Evolutionary conservation across 2,113 vertebrate species (phyloP).

Genomic region (Hystrix brachyura): DNA sequence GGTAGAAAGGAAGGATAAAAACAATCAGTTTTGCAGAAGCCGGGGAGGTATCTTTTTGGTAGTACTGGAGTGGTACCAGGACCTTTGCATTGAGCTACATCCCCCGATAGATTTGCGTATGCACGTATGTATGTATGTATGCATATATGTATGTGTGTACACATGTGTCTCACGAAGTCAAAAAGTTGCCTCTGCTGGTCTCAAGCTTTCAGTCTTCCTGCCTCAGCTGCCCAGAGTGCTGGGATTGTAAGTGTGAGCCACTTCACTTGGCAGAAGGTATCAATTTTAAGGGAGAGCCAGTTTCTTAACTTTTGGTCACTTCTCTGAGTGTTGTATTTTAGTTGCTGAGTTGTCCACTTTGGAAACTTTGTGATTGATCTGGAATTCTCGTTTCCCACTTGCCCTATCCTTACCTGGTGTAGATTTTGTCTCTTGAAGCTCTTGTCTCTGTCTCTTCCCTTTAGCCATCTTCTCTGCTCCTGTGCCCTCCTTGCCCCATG

Average conservation of each 20-base stretch:
- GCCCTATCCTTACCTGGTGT: not conserved
- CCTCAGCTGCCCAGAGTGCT: no score
- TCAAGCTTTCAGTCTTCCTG: not conserved
- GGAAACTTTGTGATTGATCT: not conserved
- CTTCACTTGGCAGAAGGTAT: not conserved
- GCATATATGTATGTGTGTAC: not conserved
- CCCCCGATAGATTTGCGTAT: not conserved
- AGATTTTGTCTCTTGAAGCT: not conserved
- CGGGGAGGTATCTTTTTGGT: not conserved
- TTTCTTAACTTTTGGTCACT: not conserved
- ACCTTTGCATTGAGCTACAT: not conserved
- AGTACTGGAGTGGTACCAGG: not conserved
- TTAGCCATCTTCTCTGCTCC: not conserved
- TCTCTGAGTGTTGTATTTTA: not conserved
- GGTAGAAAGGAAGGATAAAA: not conserved
- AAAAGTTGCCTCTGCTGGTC: not conserved
- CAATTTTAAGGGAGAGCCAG: not conserved
- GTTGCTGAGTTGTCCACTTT: not conserved
- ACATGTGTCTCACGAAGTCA: no score
- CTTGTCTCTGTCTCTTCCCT: not conserved
- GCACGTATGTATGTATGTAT: not conserved
- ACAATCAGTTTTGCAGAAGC: not conserved
- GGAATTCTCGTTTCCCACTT: constrained; percentile 1
- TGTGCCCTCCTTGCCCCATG: not conserved
- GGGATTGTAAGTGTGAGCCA: no score